Evolutionary conservation across 2,888 invertebrate species (phyloP).

Genomic region (Epistrophe eligans): DNA sequence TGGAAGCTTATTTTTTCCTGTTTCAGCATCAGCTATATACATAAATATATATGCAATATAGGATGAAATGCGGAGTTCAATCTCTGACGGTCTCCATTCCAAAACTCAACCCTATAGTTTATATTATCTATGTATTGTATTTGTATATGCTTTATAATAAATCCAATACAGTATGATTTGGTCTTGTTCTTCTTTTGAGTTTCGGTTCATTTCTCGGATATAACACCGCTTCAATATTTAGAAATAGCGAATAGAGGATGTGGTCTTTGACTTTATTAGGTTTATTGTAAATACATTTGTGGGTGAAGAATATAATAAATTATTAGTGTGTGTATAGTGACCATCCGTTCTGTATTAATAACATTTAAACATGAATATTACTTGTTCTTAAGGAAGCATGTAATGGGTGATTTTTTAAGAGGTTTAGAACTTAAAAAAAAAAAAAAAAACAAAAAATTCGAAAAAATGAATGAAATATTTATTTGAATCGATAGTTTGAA

Average conservation of each 20-base stretch:
- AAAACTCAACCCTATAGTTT: not conserved
- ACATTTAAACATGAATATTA: no score
- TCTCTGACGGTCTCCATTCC: not conserved
- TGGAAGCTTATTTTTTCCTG: conserved; percentile 58
- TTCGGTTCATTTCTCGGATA: conserved; percentile 28
- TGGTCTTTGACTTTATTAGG: conserved; percentile 50
- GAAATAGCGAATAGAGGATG: conserved; percentile 28
- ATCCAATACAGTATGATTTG: not conserved
- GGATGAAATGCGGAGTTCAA: conserved; percentile 35
- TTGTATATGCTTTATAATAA: not conserved
- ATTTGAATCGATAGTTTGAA: no score
- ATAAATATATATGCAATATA: not conserved
- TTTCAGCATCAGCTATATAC: conserved; percentile 47
- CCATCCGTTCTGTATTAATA: no score
- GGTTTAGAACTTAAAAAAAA: no score
- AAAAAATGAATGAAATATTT: no score
- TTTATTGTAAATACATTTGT: conserved; percentile 58
- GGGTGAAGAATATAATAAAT: conserved; percentile 64
- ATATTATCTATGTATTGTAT: not conserved
- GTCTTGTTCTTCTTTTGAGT: conserved; percentile 35
- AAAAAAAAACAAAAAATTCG: no score
- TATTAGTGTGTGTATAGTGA: conserved; percentile 2
- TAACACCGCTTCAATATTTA: conserved; percentile 34
- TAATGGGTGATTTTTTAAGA: no score
- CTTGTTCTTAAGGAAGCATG: no score